Evolutionary conservation across 1,140 invertebrate genomes (phyloP).

Genomic region (Phortica variegata): DNA sequence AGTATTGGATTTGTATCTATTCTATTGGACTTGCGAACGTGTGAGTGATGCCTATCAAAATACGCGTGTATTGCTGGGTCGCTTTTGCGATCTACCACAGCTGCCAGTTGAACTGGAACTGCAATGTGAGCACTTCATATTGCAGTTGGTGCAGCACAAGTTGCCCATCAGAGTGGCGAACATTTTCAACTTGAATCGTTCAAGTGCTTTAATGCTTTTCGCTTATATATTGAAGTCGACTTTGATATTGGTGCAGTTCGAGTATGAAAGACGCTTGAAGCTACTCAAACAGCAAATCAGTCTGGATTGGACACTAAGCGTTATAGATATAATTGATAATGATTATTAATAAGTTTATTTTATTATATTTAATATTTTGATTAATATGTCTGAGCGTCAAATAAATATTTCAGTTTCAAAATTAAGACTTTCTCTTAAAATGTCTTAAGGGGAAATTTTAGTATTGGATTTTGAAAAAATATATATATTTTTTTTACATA

Average conservation of each 20-base stretch:
- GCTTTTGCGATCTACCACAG: conserved; percentile 3
- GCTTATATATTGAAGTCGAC: conserved; percentile 10
- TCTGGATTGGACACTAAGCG: conserved; percentile 4
- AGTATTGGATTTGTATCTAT: conserved; percentile 10
- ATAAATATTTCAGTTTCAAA: too few species aligned
- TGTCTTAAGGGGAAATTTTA: too few species aligned
- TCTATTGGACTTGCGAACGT: conserved; percentile 13
- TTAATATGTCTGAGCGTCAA: too few species aligned
- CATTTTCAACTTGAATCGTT: conserved; percentile 4
- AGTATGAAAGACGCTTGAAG: conserved; percentile 9
- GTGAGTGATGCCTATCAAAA: not conserved
- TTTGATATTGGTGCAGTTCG: conserved; percentile 9
- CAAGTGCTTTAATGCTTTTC: conserved; percentile 4
- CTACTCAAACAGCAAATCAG: conserved; percentile 2
- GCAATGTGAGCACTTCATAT: conserved; percentile 2
- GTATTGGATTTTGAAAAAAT: too few species aligned
- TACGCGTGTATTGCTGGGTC: not conserved
- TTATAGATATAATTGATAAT: too few species aligned
- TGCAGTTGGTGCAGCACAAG: not conserved
- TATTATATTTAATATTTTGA: too few species aligned
- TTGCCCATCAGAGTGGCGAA: too few species aligned
- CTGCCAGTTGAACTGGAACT: too few species aligned
- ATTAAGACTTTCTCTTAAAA: too few species aligned
- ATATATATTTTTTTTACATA: too few species aligned
- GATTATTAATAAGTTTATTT: too few species aligned